phyloP scores from a whole-genome alignment of 2,113 vertebrate genomes.

The Centropus unirufus region DNA sequence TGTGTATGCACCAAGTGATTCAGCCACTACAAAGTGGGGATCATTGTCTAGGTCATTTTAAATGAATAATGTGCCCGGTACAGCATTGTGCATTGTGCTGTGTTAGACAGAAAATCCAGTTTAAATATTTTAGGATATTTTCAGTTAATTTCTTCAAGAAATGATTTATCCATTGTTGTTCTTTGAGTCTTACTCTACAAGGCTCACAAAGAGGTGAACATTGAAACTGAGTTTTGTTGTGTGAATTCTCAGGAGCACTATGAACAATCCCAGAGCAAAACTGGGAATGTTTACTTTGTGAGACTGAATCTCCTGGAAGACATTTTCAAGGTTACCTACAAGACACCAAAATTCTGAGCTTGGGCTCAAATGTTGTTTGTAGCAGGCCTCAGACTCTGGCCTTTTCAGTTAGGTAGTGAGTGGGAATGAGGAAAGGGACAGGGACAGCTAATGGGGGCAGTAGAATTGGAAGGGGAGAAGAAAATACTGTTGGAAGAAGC shows the following conservation, averaged over 20 bases:
- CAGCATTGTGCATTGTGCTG: not conserved
- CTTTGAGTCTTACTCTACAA: not conserved
- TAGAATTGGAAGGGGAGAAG: not conserved
- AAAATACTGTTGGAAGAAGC: not conserved
- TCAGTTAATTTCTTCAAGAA: not conserved
- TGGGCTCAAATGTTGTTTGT: not conserved
- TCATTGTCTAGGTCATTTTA: not conserved
- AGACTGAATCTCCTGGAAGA: not conserved
- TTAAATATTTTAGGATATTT: not conserved
- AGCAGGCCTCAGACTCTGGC: not conserved
- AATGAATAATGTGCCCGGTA: not conserved
- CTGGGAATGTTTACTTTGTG: not conserved
- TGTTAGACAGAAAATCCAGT: not conserved
- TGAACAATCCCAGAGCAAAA: not conserved
- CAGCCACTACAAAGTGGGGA: not conserved
- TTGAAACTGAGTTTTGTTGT: not conserved
- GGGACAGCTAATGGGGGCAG: not conserved
- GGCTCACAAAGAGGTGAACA: not conserved
- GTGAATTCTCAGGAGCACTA: not conserved
- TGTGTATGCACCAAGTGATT: not conserved
- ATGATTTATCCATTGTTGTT: not conserved
- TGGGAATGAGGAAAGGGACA: not conserved
- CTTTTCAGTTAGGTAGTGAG: not conserved
- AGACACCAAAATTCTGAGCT: not conserved
- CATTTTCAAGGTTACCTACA: not conserved